Base-by-base conservation (phyloP, 2,888 invertebrate species). In the Boloria euphrosyne region DNA sequence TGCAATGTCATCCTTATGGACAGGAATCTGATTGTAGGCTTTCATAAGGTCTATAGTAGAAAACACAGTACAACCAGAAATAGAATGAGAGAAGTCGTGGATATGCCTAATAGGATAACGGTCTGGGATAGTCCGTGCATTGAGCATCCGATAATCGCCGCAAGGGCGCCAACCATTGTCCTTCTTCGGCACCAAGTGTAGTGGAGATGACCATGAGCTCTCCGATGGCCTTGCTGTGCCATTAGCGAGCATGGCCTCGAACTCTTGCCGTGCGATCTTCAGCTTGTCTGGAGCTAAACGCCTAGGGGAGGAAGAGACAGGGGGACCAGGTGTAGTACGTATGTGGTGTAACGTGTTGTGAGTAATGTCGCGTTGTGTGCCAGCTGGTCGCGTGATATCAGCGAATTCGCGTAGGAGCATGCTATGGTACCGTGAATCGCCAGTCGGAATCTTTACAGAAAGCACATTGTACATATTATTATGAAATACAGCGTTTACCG, bases 31-130 rank as follows among this genome's bases (percentile, higher is more conserved):
- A 18, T 71, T 31, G 31, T 71, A 71, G 0, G 71, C 69, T 31
- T 73, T 68, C 1, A 71, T 65, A 4, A 73, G 43, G 49, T 74
- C 74, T 4, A 73, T 14, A 4, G 60, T 70, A 0, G 27, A 66
- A 74, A 1, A 71, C 31, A 5, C 22, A n/a, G n/a, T 69, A 47
- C 67, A 66, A 2, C 74, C 74, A 14, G 69, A 46, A 3, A 74
- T 16, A 2, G 52, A 51, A 10, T 71, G 67, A 4, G 70, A 38
- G 18, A 72, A 71, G 58, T 73, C 73, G 10, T 69, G 62, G 7
- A 73, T 71, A 38, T 73, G 73, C 14, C 65, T 59, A n/a, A 71
- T 66, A 0, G 73, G 72, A 16, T 73, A 73, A 38, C 65, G 54
- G 54, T 73, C 72, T 0, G 72, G 73, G 1, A 72, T 46, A 4